Percentiles rank a stretch among this genome's conserved stretches.
Evolutionary conservation across 2,888 invertebrate species (phyloP).

Genomic region (Malacosoma neustria): DNA sequence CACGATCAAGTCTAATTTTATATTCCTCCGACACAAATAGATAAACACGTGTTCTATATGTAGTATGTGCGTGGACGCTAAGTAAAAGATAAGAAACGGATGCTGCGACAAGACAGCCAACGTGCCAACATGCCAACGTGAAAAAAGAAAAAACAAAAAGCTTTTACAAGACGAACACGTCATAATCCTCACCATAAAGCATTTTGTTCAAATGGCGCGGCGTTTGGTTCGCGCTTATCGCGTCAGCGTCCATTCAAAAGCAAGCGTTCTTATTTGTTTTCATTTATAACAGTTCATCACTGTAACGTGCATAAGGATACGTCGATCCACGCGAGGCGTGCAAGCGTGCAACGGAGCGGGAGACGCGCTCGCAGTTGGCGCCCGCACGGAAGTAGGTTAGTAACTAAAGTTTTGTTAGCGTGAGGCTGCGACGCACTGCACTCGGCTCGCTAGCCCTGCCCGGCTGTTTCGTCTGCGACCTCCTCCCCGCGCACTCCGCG

Average conservation of each 20-base stretch:
- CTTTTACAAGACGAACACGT: constrained; percentile 51
- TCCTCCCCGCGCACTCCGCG: constrained; percentile 29
- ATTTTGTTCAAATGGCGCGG: constrained; percentile 61
- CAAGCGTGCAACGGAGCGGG: constrained; percentile 35
- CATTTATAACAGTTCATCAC: constrained; percentile 58
- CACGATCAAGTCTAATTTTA: not conserved
- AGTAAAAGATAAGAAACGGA: constrained; percentile 34
- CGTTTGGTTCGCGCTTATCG: constrained; percentile 40
- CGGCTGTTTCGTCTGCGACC: constrained; percentile 30
- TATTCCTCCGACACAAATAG: constrained; percentile 9
- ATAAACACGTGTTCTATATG: constrained; percentile 33
- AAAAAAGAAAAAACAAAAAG: constrained; percentile 44
- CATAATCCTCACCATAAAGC: constrained; percentile 71
- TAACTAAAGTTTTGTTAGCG: constrained; percentile 75
- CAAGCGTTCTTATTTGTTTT: constrained; percentile 35
- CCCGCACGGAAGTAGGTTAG: constrained; percentile 75
- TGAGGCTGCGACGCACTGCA: constrained; percentile 71
- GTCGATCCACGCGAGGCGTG: constrained; percentile 22
- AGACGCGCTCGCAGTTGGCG: constrained; percentile 61
- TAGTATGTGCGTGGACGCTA: constrained; percentile 54
- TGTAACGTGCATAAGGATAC: constrained; percentile 45
- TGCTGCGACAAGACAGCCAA: constrained; percentile 36
- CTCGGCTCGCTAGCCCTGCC: constrained; percentile 39
- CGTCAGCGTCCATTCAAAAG: constrained; percentile 56
- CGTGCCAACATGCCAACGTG: constrained; percentile 61